A percentile compares a stretch with the other conserved stretches of the same genome.
Conservation (phyloP, 1,140 invertebrate genomes). For the roundworm (Caenorhabditis elegans) region WBcel235 BX284606.5:2618001-2618500, state of each 20-base stretch:
- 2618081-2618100: slow-evolving; percentile 26
- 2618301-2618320: no score
- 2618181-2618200: no score
- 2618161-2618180: not conserved
- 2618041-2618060: not conserved
- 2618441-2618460: not conserved
- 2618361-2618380: no score
- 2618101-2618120: not conserved
- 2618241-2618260: no score
- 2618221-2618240: no score
- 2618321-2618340: no score
- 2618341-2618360: no score
- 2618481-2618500: slow-evolving; percentile 22
- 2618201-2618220: no score
- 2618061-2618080: not conserved
- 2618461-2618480: slow-evolving; percentile 21
- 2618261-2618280: no score
- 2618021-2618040: slow-evolving; percentile 11
- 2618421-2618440: slow-evolving; percentile 5
- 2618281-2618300: no score
- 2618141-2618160: slow-evolving; percentile 4
- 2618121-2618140: not conserved
- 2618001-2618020: slow-evolving; percentile 24
- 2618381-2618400: no score
- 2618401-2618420: no score